These are phyloP conservation scores for Eulemur rufifrons DNA, from an alignment of 2,113 vertebrate species.

Conservation along the genomic window DNA sequence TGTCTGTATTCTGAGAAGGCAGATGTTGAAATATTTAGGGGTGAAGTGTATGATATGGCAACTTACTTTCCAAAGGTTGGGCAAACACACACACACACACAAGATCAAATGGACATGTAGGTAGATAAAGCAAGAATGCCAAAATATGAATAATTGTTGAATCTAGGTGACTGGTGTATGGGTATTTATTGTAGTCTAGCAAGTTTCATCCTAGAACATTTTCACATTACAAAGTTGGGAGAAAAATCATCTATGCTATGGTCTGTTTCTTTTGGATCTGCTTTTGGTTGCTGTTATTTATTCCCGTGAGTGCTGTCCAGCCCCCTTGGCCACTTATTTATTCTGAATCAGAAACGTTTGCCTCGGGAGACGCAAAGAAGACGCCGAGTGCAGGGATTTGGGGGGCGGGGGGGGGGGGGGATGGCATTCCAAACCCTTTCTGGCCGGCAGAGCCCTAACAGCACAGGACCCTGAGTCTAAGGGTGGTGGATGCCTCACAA, in stretches of 20 bases:
- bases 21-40: not conserved
- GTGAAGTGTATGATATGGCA: not conserved
- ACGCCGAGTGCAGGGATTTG: not conserved
- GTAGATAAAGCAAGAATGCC: not conserved
- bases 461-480: not conserved
- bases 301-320: not conserved
- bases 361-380: not conserved
- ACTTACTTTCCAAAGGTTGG: not conserved
- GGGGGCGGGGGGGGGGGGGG: not conserved
- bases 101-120: not conserved
- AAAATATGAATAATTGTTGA: not conserved
- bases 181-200: not conserved
- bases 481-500: not conserved
- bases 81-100: not conserved
- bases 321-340: not conserved
- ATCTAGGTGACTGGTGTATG: not conserved
- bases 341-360: not conserved
- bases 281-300: not conserved
- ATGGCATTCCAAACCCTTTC: not conserved
- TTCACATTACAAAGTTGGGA: not conserved
- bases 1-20: not conserved
- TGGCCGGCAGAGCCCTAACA: accelerated
- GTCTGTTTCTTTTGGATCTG: not conserved
- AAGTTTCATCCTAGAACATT: not conserved
- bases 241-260: not conserved